phyloP scores from a whole-genome alignment of 2,888 invertebrate species.

The Brachyptera putata region DNA sequence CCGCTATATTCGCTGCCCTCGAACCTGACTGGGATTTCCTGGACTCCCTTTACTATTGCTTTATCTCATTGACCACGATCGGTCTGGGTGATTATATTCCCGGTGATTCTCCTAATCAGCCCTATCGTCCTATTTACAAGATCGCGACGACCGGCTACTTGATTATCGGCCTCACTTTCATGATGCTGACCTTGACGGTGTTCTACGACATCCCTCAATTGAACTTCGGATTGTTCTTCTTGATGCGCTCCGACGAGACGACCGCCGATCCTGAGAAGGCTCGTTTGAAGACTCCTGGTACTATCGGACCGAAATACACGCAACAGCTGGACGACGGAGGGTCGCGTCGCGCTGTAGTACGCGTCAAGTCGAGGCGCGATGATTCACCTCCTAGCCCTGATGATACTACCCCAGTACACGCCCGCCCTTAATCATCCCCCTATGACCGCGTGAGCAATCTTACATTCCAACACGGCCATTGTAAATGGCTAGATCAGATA shows the following conservation, averaged over 20 bases:
- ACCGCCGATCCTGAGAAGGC: conserved; percentile 63
- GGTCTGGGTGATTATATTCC: conserved; percentile 88
- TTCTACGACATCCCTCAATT: conserved; percentile 88
- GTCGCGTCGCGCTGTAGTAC: conserved; percentile 55
- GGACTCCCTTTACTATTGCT: conserved; percentile 87
- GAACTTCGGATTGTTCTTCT: conserved; percentile 75
- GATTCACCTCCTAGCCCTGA: conserved; percentile 70
- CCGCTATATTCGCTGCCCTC: conserved; percentile 65
- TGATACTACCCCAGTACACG: conserved; percentile 60
- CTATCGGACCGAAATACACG: conserved; percentile 46
- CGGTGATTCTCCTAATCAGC: conserved; percentile 70
- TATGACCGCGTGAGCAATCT: no score
- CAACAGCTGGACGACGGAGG: conserved; percentile 47
- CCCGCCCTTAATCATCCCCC: conserved; percentile 46
- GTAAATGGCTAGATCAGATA: no score
- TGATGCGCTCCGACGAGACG: conserved; percentile 54
- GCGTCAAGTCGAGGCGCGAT: conserved; percentile 59
- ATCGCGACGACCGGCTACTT: conserved; percentile 73
- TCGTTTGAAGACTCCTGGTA: conserved; percentile 55
- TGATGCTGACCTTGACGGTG: conserved; percentile 79
- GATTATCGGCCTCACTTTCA: conserved; percentile 72
- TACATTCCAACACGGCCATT: no score
- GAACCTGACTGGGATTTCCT: conserved; percentile 81
- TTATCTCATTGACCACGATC: conserved; percentile 85
- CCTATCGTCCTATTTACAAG: conserved; percentile 77